Percentiles rank a stretch among this genome's conserved stretches.
Conservation (phyloP, 2,888 invertebrate species). For the Heliconius sara region DNA sequence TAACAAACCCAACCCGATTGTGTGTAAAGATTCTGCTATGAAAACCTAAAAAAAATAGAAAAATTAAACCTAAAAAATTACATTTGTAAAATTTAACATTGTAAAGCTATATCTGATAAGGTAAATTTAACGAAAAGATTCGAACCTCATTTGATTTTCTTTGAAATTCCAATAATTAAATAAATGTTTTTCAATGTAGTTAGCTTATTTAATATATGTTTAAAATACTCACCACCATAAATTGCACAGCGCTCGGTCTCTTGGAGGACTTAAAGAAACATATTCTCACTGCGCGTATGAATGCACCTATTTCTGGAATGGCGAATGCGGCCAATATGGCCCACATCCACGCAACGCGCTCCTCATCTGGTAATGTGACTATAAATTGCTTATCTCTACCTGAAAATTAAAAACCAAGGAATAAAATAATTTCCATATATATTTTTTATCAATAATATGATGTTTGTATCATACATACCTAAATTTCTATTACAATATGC, state of each 20-base stretch:
- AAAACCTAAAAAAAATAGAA: constrained; percentile 83
- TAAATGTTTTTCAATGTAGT: not conserved
- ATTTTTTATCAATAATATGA: not conserved
- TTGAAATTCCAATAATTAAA: not conserved
- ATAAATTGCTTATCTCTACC: constrained; percentile 94
- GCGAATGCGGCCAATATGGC: constrained; percentile 93
- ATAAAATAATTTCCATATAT: not conserved
- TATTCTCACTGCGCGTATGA: constrained; percentile 93
- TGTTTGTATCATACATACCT: constrained; percentile 76
- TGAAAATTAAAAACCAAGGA: constrained; percentile 63
- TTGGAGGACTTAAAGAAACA: constrained; percentile 95
- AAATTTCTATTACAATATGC: constrained; percentile 93
- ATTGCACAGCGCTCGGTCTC: constrained; percentile 85
- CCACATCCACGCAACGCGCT: constrained; percentile 97
- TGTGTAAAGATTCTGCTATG: constrained; percentile 94
- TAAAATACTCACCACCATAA: constrained; percentile 75
- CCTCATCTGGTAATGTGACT: constrained; percentile 91
- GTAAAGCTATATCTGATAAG: not conserved
- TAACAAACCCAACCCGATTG: constrained; percentile 93
- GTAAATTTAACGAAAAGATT: too few species aligned
- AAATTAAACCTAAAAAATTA: not conserved
- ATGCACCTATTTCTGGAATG: constrained; percentile 93
- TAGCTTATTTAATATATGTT: not conserved
- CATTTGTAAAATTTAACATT: not conserved
- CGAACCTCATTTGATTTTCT: too few species aligned